Base-by-base conservation (phyloP, 2,797 vertebrate genomes). In the Dryobates pubescens region DNA sequence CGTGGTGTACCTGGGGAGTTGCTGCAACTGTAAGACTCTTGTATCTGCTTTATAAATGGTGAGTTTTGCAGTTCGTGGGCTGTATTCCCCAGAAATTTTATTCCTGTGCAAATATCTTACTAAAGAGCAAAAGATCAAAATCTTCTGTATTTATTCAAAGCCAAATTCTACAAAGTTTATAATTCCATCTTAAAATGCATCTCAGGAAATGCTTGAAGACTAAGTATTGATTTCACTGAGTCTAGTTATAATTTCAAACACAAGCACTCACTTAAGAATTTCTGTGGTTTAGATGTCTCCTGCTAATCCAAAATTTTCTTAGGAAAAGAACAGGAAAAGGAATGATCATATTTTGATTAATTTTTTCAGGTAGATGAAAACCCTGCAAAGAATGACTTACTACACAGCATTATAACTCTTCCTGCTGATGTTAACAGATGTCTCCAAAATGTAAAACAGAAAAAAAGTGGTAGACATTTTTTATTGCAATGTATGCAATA, bases 1-100 rank as follows among this genome's bases (percentile, higher is more conserved):
- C 49, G 1, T 94, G 72, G 32, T 1, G 7, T 56, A 94, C 90
- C 84, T 92, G 82, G 85, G 91, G 91, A 95, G 79, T 72, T 30
- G 32, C 54, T 54, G 61, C 73, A 89, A 93, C 38, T 26, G 57
- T 9, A 57, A 81, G 22, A 47, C 47, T 82, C 57, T 3, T n/a
- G 43, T 72, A 57, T 57, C 63, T 65, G 41, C 71, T 24, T 63
- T 13, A 56, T 47, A 51, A 90, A 56, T 2, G 10, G 70, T 11
- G 30, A 83, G 54, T 56, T 74, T 43, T 11, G 68, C 64, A 91
- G 56, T 51, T 43, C 49, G 30, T 27, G 41, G 54, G 26, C 56
- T 70, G 4, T 23, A 32, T n/a, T 82, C 71, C 47, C 54, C 58
- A 83, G 17, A 3, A 38, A 11, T 58, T 67, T 57, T 63, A 6